Evolutionary conservation across 2,113 vertebrate species (phyloP).

Genomic region (Nipponia nippon): DNA sequence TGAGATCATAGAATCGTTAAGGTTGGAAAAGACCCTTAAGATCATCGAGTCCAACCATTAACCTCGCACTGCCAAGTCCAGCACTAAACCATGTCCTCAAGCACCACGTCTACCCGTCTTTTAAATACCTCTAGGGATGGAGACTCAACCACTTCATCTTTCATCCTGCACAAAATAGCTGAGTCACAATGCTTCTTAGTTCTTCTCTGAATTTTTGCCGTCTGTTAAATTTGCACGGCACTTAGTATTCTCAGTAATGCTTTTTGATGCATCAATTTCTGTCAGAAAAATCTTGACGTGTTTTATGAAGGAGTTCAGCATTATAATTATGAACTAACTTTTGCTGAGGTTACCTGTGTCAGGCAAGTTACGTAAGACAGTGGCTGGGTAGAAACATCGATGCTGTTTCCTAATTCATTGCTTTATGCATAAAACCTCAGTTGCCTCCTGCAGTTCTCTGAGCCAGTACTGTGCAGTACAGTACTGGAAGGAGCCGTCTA

Average conservation of each 20-base stretch:
- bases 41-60: too few relatives aligned
- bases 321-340: not conserved
- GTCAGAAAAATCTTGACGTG: not conserved
- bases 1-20: not conserved
- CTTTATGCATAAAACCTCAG: not conserved
- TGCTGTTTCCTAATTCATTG: not conserved
- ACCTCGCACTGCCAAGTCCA: too few relatives aligned
- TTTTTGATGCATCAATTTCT: not conserved
- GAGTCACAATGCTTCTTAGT: not conserved
- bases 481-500: not conserved
- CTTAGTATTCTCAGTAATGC: not conserved
- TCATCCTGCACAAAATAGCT: not conserved
- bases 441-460: not conserved
- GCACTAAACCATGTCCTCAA: too few relatives aligned
- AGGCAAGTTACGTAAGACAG: fast-evolving
- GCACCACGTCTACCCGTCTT: too few relatives aligned
- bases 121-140: too few relatives aligned
- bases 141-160: not conserved
- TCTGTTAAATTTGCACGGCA: not conserved
- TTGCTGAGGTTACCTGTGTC: not conserved
- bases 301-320: not conserved
- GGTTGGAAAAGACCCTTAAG: too few relatives aligned
- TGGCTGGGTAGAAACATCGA: not conserved
- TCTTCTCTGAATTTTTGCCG: not conserved
- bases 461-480: not conserved